phyloP scores from a whole-genome alignment of 2,113 vertebrate species.

The Corapipo altera region DNA sequence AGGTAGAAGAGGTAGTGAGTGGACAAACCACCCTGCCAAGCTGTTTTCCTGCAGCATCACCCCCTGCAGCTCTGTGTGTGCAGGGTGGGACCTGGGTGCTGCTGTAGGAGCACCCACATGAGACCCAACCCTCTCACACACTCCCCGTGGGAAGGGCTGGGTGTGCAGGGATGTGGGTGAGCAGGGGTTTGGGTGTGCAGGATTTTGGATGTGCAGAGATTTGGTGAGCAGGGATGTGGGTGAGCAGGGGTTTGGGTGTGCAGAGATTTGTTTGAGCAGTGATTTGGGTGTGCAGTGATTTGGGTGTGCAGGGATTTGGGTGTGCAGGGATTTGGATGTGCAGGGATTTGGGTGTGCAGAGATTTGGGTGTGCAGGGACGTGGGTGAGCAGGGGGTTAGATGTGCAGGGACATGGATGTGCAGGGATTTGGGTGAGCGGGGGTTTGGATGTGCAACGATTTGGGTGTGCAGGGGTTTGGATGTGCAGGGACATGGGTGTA shows the following conservation, averaged over 20 bases:
- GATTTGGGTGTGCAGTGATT: neutral
- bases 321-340: too few species aligned
- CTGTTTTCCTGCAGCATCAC: neutral
- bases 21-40: neutral
- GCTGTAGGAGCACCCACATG: neutral
- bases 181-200: neutral
- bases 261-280: neutral
- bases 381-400: neutral
- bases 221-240: neutral
- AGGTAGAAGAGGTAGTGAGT: neutral
- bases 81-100: neutral
- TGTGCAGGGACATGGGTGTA: too few species aligned
- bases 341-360: too few species aligned
- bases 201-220: too few species aligned
- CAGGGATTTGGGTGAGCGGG: too few species aligned
- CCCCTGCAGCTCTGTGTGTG: too few species aligned
- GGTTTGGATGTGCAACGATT: neutral
- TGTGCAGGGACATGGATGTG: too few species aligned
- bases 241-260: neutral
- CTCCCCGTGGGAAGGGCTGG: accelerated
- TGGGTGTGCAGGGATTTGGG: neutral
- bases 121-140: accelerated
- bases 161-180: neutral
- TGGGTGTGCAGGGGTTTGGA: neutral
- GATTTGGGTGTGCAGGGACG: too few species aligned